Percentiles rank a stretch among this genome's conserved stretches.
Conservation (phyloP, 1,140 invertebrate species). For the Asbolus verrucosus region DNA sequence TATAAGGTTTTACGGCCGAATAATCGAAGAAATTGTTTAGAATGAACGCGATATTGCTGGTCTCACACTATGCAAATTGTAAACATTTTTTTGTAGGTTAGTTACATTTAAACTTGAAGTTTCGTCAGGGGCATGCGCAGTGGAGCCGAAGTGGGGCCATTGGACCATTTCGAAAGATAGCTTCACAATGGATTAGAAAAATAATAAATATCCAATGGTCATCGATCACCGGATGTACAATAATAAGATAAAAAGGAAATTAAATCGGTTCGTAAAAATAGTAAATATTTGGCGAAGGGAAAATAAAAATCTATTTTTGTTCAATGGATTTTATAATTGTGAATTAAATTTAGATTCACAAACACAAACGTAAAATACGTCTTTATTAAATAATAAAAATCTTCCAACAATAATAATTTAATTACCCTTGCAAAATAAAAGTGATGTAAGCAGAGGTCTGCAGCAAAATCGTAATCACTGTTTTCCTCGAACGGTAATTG, state of each 20-base stretch:
- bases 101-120: constrained; percentile 21
- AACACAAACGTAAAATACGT: no score
- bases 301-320: no score
- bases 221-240: constrained; percentile 27
- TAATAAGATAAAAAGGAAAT: not conserved
- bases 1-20: constrained; percentile 1
- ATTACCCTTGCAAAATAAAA: no score
- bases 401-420: no score
- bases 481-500: no score
- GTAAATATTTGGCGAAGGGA: constrained; percentile 3
- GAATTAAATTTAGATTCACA: not conserved
- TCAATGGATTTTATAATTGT: not conserved
- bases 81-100: constrained; percentile 49
- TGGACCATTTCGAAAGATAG: not conserved
- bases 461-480: no score
- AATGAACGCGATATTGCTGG: constrained; percentile 8
- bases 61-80: constrained; percentile 19
- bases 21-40: not conserved
- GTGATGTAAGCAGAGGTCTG: no score
- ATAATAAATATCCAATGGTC: constrained; percentile 14
- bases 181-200: not conserved
- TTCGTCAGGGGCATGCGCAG: constrained; percentile 11
- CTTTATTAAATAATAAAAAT: no score
- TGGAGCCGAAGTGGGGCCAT: not conserved
- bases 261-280: no score